Base-by-base conservation (phyloP, 1,140 invertebrate species). In the Drosophila teissieri region DNA sequence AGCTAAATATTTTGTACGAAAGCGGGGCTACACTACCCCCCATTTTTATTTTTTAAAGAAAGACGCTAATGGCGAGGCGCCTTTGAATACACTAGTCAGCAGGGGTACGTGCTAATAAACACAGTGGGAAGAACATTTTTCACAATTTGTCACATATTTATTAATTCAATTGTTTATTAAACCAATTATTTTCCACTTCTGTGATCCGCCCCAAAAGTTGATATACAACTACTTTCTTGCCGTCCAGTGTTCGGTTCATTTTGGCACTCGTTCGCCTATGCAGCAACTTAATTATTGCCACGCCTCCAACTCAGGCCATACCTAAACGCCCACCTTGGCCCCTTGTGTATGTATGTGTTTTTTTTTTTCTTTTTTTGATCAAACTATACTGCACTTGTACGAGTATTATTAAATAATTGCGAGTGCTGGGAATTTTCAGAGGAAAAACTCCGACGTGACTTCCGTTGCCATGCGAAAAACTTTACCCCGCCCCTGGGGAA, bases 381-480 rank as follows among this genome's bases (percentile, higher is more conserved):
- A 27, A 67, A 46, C 51, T 60, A 57, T 54, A 48, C 8, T 31
- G 27, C 4, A 40, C 12, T 74, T 72, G 79, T 24, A 24, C 24
- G 24, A 24, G 24, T 58, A 68, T 85, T 73, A 84, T 85, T 85
- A 70, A 78, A 81, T 78, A 78, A 74, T 76, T 65, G 73, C 42
- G 17, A 45, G 42, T 45, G 42, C 45, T 67, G 58, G 31, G 77
- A 24, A 61, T 78, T 85, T 85, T 74, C 82, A 56, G 60, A 86
- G 78, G 82, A 86, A 81, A 81, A 86, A 46, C 56, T 73, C 22
- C 80, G 73, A 86, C 82, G 82, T 86, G 82, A 85, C 81, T 81
- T 85, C 82, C 81, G 82, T 70, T 85, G 78, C 74, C 61, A 82
- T 70, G 81, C 81, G 64, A 85, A 86, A 84, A 86, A 78, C 73